Evolutionary conservation across 2,888 invertebrate species (phyloP), one percentile per base, ranked within the genome.

Genomic region (Amphipoea lucens): DNA sequence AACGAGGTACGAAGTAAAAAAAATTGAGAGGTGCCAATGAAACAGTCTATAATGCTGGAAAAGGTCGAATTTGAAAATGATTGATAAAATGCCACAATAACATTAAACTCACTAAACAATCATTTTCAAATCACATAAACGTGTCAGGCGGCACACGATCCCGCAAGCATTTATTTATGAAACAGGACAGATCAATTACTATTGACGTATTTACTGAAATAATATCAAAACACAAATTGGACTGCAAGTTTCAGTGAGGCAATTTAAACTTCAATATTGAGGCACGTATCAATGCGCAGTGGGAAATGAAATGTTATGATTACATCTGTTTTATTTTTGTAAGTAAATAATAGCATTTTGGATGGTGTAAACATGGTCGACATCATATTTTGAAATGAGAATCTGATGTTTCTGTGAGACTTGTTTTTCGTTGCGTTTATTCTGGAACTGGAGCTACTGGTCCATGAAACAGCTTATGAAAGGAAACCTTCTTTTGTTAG

Each of bases 231-330:
- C 87, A 89, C 88, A 91, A 90, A 91, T 91, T 92, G 89, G 81
- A 79, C 74, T 81, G 78, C 76, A 90, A 90, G 83, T 87, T 90
- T 86, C 54, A 77, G 72, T 78, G 85, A 92, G 87, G 86, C 90
- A 92, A 92, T 92, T 92, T 90, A 90, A 92, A 92, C 90, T 92
- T 92, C 77, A 71, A 80, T 85, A 90, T 88, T 87, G 88, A 86
- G 83, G 66, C 77, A 83, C 87, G 87, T 85, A 79, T 87, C 84
- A 77, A 74, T 78, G 40, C 81, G 66, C 66, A 23, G 0, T 57
- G 74, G 83, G 83, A 85, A 84, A 87, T 85, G 57, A 71, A 76
- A 74, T 78, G 79, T 67, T 85, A 51, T 83, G 78, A 78, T 84
- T 78, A 76, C 63, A 72, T 78, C 36, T 42, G 40, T 69, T 78